These are phyloP conservation scores for Vireo altiloquus DNA, from an alignment of 2,113 vertebrate species.

Conservation along the genomic window DNA sequence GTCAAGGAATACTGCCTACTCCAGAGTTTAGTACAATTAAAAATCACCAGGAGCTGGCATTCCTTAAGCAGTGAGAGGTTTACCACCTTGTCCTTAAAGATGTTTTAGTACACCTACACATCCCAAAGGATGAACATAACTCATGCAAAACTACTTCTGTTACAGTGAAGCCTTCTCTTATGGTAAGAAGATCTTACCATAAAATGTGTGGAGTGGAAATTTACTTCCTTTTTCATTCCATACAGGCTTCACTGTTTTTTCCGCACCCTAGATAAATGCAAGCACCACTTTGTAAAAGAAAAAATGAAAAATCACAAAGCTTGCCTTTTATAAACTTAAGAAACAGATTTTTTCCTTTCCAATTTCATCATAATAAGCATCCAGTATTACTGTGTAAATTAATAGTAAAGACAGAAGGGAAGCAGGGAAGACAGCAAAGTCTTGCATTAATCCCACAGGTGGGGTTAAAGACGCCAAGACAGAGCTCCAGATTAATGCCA, in stretches of 20 bases:
- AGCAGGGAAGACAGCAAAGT: not conserved
- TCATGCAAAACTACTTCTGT: not conserved
- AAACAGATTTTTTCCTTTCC: not conserved
- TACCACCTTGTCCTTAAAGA: not conserved
- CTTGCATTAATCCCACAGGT: not conserved
- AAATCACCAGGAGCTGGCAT: accelerated
- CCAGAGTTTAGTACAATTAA: not conserved
- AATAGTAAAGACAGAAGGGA: not conserved
- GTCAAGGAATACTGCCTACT: not conserved
- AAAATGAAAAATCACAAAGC: not conserved
- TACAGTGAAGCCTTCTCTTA: not conserved
- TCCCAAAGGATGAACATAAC: not conserved
- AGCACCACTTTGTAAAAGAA: not conserved
- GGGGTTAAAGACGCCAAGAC: not conserved
- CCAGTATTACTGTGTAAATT: not conserved
- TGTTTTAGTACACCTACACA: not conserved
- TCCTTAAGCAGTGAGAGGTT: not conserved
- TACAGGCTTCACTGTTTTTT: not conserved
- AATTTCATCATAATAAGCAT: not conserved
- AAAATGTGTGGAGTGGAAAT: not conserved
- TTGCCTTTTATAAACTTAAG: not conserved
- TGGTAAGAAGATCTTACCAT: not conserved
- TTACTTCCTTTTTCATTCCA: not conserved
- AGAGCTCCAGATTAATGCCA: not conserved
- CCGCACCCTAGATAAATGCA: not conserved